Conservation (phyloP, 2,797 vertebrate species). For the Tachyglossus aculeatus region DNA sequence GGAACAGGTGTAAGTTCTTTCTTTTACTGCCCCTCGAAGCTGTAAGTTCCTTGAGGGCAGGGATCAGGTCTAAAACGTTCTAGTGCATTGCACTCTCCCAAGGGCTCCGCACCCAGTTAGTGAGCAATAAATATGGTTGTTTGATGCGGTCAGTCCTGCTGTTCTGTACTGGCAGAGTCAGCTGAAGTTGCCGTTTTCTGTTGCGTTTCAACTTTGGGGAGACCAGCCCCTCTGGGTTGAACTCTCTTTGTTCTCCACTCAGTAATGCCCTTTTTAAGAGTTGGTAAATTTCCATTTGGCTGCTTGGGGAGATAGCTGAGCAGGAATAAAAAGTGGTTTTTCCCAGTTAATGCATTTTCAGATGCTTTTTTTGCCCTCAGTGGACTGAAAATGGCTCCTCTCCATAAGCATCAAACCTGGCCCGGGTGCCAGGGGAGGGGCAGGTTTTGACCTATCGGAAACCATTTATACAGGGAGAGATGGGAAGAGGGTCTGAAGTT, state of each 20-base stretch:
- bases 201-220: neutral
- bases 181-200: neutral
- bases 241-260: constrained; percentile 20
- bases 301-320: constrained; percentile 23
- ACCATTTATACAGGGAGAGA: too few relatives aligned
- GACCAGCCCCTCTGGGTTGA: neutral
- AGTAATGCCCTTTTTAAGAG: neutral
- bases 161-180: neutral
- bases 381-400: constrained; percentile 8
- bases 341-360: constrained; percentile 20
- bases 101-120: too few relatives aligned
- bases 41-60: too few relatives aligned
- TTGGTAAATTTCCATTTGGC: constrained; percentile 49
- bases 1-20: too few relatives aligned
- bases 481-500: too few relatives aligned
- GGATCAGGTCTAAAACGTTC: too few relatives aligned
- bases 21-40: too few relatives aligned
- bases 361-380: constrained; percentile 23
- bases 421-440: neutral
- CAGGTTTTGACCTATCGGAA: too few relatives aligned
- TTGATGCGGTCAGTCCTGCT: neutral
- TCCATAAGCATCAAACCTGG: neutral
- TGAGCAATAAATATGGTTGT: too few relatives aligned
- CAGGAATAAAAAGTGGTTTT: constrained; percentile 31
- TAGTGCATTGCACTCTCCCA: too few relatives aligned